These are phyloP conservation scores for Spodoptera exigua DNA, from an alignment of 2,888 invertebrate genomes.

Conservation along the genomic window DNA sequence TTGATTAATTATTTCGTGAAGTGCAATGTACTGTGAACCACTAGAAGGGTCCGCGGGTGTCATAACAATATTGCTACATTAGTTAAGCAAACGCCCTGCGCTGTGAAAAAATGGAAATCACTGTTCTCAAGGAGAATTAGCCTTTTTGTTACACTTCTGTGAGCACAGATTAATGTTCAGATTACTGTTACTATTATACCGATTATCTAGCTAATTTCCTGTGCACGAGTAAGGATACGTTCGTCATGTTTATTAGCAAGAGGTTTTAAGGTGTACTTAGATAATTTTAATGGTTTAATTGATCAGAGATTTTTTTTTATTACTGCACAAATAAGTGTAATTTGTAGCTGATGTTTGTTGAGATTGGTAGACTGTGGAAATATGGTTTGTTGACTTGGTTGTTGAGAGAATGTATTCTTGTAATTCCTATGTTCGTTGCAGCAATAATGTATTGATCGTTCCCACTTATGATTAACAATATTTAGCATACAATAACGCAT, in stretches of 20 bases:
- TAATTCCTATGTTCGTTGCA: constrained; percentile 8
- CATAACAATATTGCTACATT: constrained; percentile 67
- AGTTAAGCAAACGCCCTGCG: constrained; percentile 75
- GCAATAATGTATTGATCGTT: constrained; percentile 36
- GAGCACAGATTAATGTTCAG: constrained; percentile 72
- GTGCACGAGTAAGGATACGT: constrained; percentile 60
- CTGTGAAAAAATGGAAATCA: constrained; percentile 79
- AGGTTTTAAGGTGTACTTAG: constrained; percentile 36
- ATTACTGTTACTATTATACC: constrained; percentile 76
- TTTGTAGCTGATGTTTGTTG: constrained; percentile 13
- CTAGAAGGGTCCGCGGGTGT: constrained; percentile 59
- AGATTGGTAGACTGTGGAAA: constrained; percentile 33
- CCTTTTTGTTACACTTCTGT: constrained; percentile 74
- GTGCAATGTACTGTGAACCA: constrained; percentile 68
- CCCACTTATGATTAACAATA: constrained; percentile 20
- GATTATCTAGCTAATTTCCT: constrained; percentile 79
- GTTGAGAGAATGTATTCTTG: constrained; percentile 7
- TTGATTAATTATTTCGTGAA: constrained; percentile 64
- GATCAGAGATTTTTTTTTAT: constrained; percentile 23
- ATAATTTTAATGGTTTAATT: constrained; percentile 34
- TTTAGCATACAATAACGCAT: constrained; percentile 49
- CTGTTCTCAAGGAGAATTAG: constrained; percentile 80
- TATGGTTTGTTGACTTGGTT: constrained; percentile 16
- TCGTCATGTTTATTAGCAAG: constrained; percentile 51
- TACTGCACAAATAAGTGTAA: constrained; percentile 23